A percentile compares a stretch with the other conserved stretches of the same genome.
Conservation (phyloP, 2,888 invertebrate genomes). For the Carabus problematicus region DNA sequence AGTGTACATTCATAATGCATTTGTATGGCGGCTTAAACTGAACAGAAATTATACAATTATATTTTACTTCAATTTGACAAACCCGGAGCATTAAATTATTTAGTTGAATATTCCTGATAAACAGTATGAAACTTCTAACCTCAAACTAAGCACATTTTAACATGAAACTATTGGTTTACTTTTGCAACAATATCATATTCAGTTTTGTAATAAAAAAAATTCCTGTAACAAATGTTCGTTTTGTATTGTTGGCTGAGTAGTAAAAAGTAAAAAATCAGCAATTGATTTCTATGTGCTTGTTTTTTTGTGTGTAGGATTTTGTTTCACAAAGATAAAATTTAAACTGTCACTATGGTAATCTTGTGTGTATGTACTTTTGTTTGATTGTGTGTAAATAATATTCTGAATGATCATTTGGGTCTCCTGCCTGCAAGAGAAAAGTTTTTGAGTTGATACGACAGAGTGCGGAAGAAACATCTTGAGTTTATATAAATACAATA, state of each 20-base stretch:
- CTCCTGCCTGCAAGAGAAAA: conserved; percentile 39
- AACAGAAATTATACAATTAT: background rate
- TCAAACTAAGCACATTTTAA: too few relatives aligned
- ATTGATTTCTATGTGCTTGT: conserved; percentile 2
- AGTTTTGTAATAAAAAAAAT: too few relatives aligned
- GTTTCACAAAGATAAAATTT: conserved; percentile 7
- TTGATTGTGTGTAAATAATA: background rate
- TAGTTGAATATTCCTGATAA: background rate
- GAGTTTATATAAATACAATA: conserved; percentile 7
- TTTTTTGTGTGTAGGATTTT: background rate
- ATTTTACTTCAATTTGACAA: conserved; percentile 3
- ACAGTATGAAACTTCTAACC: too few relatives aligned
- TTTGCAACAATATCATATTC: too few relatives aligned
- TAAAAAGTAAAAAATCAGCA: background rate
- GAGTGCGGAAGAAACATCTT: conserved; percentile 8
- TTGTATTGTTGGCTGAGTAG: too few relatives aligned
- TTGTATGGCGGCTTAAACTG: background rate
- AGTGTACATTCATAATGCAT: background rate
- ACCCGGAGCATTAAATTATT: background rate
- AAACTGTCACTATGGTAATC: background rate
- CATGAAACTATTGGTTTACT: too few relatives aligned
- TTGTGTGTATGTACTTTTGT: background rate
- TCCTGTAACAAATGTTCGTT: too few relatives aligned
- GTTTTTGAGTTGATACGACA: conserved; percentile 1
- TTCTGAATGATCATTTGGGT: background rate